phyloP scores from a whole-genome alignment of 1,140 invertebrate species.

The Colletes gigas region DNA sequence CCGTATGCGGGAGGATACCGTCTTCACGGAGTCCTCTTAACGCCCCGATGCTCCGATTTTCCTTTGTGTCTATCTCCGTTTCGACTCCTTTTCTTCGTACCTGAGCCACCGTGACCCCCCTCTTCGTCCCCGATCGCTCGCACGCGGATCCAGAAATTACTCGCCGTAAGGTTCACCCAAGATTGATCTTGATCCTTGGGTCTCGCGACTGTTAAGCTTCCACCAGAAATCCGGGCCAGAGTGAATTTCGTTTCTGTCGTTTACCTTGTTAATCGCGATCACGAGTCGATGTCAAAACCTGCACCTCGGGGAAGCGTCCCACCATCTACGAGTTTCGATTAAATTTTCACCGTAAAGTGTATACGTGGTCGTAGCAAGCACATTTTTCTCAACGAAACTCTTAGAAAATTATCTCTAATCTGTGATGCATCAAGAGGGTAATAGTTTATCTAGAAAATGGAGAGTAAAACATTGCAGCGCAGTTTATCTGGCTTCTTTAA shows the following conservation, averaged over 20 bases:
- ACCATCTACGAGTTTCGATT: too few species aligned
- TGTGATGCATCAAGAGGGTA: too few species aligned
- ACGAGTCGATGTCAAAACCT: background rate
- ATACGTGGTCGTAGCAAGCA: too few species aligned
- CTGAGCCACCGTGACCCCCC: background rate
- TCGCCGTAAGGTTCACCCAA: too few species aligned
- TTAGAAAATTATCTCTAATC: too few species aligned
- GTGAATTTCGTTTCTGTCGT: background rate
- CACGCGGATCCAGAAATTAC: constrained; percentile 10
- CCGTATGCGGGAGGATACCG: constrained; percentile 58
- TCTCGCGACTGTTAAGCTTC: constrained; percentile 1
- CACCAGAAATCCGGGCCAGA: background rate
- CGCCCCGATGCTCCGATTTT: constrained; percentile 56
- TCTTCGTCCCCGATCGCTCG: background rate
- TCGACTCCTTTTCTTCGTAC: constrained; percentile 19
- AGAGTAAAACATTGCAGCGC: too few species aligned
- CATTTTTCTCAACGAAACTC: too few species aligned
- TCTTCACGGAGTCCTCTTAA: constrained; percentile 38
- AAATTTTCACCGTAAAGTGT: too few species aligned
- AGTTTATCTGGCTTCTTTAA: too few species aligned
- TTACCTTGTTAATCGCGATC: constrained; percentile 3
- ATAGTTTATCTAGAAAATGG: too few species aligned
- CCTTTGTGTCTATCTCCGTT: constrained; percentile 52
- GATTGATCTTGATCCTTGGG: constrained; percentile 11
- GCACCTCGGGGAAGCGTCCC: background rate